Conservation (phyloP, 2,888 invertebrate species). For the Lagria hirta region DNA sequence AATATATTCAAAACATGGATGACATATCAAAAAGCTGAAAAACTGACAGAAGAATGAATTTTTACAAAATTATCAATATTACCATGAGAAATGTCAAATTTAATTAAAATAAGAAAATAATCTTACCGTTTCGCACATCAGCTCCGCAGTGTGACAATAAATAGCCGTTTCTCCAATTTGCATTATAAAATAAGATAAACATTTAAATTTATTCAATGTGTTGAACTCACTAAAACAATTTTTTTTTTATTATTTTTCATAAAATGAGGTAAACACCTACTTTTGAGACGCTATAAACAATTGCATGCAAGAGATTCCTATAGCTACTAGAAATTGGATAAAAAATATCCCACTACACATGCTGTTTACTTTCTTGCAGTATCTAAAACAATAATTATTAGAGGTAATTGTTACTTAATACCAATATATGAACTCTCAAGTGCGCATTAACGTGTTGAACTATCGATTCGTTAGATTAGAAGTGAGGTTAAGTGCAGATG, state of each 20-base stretch:
- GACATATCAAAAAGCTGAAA: too few relatives aligned
- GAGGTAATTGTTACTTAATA: too few relatives aligned
- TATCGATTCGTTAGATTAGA: too few relatives aligned
- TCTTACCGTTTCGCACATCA: conserved; percentile 12
- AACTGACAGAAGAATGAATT: too few relatives aligned
- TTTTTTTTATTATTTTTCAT: background rate
- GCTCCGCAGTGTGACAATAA: conserved; percentile 7
- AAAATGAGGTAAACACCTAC: background rate
- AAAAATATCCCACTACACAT: conserved; percentile 9
- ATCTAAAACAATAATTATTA: conserved; percentile 4
- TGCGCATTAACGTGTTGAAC: too few relatives aligned
- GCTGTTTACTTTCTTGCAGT: conserved; percentile 4
- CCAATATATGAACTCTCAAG: too few relatives aligned
- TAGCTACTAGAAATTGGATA: conserved; percentile 10
- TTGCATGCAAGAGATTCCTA: conserved; percentile 12
- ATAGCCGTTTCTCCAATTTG: conserved; percentile 13
- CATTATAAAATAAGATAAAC: conserved; percentile 12
- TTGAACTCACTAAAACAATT: conserved; percentile 8
- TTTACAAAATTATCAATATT: too few relatives aligned
- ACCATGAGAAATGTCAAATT: too few relatives aligned
- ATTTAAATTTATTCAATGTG: conserved; percentile 12
- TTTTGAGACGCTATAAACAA: conserved; percentile 11
- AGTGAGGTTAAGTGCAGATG: too few relatives aligned
- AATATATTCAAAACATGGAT: too few relatives aligned
- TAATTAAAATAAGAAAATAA: too few relatives aligned